These are phyloP conservation scores for Drosophila aldrichi DNA, from an alignment of 2,888 invertebrate species.

Conservation along the genomic window DNA sequence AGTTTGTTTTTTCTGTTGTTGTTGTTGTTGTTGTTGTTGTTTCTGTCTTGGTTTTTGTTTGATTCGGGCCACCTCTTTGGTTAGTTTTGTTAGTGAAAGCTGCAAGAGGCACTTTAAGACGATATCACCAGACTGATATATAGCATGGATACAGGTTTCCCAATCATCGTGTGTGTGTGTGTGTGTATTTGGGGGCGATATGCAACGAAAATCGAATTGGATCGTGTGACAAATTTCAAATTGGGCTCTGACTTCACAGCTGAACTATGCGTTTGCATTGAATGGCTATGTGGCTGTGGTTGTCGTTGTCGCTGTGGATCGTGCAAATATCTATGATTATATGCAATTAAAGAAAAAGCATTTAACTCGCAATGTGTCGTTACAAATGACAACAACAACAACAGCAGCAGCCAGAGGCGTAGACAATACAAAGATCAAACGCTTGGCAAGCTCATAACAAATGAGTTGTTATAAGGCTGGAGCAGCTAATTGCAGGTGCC, in stretches of 20 bases:
- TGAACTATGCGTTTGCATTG: conserved; percentile 18
- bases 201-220: conserved; percentile 57
- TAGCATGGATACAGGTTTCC: conserved; percentile 51
- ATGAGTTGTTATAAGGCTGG: conserved; percentile 72
- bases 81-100: conserved; percentile 70
- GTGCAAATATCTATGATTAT: conserved; percentile 68
- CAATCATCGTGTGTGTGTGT: conserved; percentile 13
- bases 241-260: conserved; percentile 22
- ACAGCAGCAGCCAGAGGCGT: conserved; percentile 20
- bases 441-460: conserved; percentile 59
- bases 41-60: conserved; percentile 12
- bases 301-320: conserved; percentile 21
- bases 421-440: conserved; percentile 48
- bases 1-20: conserved; percentile 23
- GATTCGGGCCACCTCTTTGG: conserved; percentile 49
- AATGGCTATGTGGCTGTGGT: conserved; percentile 15
- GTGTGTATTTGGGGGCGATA: conserved; percentile 38
- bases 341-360: conserved; percentile 73
- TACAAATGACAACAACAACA: conserved; percentile 35
- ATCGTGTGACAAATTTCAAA: conserved; percentile 74
- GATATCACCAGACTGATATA: conserved; percentile 67
- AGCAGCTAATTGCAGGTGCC: conserved; percentile 74
- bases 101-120: conserved; percentile 62
- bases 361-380: conserved; percentile 63
- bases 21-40: background rate